Percentiles rank a stretch among this genome's conserved stretches.
Evolutionary conservation across 2,113 vertebrate genomes (phyloP).

Genomic region (Isichthys henryi): DNA sequence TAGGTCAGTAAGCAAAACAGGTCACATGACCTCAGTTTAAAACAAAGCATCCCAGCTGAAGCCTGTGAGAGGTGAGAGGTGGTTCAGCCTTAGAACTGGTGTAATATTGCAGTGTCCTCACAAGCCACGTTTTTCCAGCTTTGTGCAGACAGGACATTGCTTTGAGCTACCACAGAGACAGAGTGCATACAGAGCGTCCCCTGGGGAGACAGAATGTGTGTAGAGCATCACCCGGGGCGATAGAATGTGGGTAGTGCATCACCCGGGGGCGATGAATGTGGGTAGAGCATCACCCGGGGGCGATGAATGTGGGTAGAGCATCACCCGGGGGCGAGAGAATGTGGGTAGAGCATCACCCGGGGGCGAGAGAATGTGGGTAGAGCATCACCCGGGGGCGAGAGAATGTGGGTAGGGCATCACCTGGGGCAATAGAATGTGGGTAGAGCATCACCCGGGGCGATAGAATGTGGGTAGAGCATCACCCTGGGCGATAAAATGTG

Average conservation of each 20-base stretch:
- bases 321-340: too few species aligned
- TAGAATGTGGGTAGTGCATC: neutral
- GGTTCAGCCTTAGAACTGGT: neutral
- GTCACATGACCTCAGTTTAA: neutral
- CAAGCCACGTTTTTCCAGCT: neutral
- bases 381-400: fast-evolving
- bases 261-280: neutral
- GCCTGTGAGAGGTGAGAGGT: neutral
- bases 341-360: too few species aligned
- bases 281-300: neutral
- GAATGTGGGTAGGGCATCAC: too few species aligned
- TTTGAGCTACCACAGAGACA: neutral
- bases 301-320: neutral
- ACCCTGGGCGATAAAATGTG: too few species aligned
- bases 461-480: too few species aligned
- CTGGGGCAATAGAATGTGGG: too few species aligned
- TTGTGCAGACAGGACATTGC: neutral
- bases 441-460: too few species aligned
- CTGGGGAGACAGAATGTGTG: neutral
- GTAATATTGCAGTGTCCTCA: neutral
- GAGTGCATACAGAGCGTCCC: neutral
- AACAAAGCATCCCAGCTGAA: neutral
- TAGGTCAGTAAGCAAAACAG: neutral
- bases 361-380: too few species aligned
- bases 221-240: neutral